phyloP scores from a whole-genome alignment of 2,888 invertebrate genomes.

The Eristalis tenax region DNA sequence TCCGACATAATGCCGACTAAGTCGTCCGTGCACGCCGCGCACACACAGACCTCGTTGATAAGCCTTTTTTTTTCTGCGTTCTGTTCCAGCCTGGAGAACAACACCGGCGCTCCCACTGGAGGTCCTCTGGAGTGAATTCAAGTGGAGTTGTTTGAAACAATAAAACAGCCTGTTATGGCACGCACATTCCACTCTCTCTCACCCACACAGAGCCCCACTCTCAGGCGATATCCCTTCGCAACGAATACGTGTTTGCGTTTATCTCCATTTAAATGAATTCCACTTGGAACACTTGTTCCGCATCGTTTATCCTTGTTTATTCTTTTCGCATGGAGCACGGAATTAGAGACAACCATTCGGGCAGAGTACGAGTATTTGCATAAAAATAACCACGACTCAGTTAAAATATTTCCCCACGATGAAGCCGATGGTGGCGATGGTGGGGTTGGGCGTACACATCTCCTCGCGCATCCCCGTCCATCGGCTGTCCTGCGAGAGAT shows the following conservation, averaged over 20 bases:
- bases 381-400: slow-evolving; percentile 45
- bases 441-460: neutral
- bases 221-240: slow-evolving; percentile 5
- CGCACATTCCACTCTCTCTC: neutral
- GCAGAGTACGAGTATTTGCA: slow-evolving; percentile 45
- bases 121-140: slow-evolving; percentile 49
- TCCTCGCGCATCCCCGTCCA: neutral
- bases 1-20: slow-evolving; percentile 33
- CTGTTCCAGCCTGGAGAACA: neutral
- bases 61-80: slow-evolving; percentile 8
- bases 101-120: slow-evolving; percentile 15
- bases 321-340: slow-evolving; percentile 52
- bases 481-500: neutral
- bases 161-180: slow-evolving; percentile 57
- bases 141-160: slow-evolving; percentile 64
- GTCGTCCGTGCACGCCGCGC: slow-evolving; percentile 1
- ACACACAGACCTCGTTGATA: slow-evolving; percentile 19
- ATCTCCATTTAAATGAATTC: slow-evolving; percentile 60
- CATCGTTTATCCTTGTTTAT: slow-evolving; percentile 62
- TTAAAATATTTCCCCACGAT: neutral
- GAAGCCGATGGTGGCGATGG: slow-evolving; percentile 3
- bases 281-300: slow-evolving; percentile 56
- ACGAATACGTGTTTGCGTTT: slow-evolving; percentile 43
- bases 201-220: neutral
- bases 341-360: slow-evolving; percentile 46